Evolutionary conservation across 92 coral and sea anemone species (phyloP), one percentile per base, ranked within the genome.

Genomic region (Galaxea fascicularis): DNA sequence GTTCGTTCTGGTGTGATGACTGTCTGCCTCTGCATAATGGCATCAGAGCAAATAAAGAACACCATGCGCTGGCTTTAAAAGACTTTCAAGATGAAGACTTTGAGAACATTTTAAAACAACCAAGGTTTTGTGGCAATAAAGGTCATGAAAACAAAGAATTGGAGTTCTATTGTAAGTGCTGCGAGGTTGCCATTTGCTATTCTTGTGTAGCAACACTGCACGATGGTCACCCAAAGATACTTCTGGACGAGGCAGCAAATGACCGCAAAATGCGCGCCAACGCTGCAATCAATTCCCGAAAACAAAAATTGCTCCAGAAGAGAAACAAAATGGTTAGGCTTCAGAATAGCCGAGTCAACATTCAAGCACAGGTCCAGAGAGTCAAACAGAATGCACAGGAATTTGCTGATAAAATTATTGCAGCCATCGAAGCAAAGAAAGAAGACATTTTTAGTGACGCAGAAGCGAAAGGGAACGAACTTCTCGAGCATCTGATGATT

Each of bases 81-180:
- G 74, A 78, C 49, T 78, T 78, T 78, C 84, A 65, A 18, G 84
- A 78, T 10, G 21, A 78, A 28, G 73, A 78, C 27, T 45, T 60
- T 4, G 58, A 29, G 47, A 68, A 41, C 29, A 27, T 78, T 31
- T 49, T 78, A 12, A 63, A 78, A 58, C 84, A 27, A 41, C 74
- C 84, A 45, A 30, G 58, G 45, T 29, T 78, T 41, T 78, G 84
- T 35, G 14, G 39, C 24, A 45, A 49, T 8, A 6, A 20, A 20
- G 68, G 15, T 8, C 81, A 78, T 26, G 54, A 63, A 18, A 64
- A 9, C 18, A 35, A 76, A 24, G n/a, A 26, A 17, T 31, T 78
- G 6, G 28, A 78, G 84, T 78, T 53, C 84, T 78, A 26, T 26
- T 78, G 84, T 46, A 31, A 59, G 28, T 14, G 11, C 29, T 78